Evolutionary conservation across 2,113 vertebrate genomes (phyloP).

Genomic region (Strix uralensis): DNA sequence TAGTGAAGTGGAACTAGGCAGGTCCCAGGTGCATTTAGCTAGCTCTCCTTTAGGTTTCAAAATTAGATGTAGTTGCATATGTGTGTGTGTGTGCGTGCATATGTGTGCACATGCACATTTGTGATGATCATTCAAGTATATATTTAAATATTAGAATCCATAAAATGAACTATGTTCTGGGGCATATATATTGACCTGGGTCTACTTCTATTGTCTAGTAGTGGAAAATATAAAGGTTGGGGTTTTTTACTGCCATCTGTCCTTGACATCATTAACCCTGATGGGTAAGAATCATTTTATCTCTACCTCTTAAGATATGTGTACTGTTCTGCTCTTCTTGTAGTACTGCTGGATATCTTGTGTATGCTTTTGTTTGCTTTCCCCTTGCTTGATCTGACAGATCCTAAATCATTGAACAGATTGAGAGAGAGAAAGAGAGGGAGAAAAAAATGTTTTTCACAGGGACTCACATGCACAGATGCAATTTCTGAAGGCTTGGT

Average conservation of each 20-base stretch:
- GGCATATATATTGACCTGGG: not conserved
- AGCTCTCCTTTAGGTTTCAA: not conserved
- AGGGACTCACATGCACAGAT: not conserved
- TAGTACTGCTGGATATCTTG: not conserved
- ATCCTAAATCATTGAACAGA: not conserved
- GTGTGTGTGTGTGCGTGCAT: accelerated
- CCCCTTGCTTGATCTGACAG: not conserved
- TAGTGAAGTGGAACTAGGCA: not conserved
- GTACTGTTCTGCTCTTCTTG: not conserved
- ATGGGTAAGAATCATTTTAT: not conserved
- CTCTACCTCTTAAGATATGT: not conserved
- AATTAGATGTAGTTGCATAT: not conserved
- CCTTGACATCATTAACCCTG: not conserved
- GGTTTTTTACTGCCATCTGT: not conserved
- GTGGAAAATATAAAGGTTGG: not conserved
- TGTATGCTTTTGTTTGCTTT: not conserved
- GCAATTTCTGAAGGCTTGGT: not conserved
- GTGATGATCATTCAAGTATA: not conserved
- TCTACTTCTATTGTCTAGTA: not conserved
- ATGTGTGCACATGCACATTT: not conserved
- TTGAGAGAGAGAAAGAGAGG: not conserved
- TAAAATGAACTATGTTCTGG: not conserved
- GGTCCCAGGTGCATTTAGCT: not conserved
- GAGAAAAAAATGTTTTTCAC: not conserved
- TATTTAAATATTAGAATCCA: not conserved